Base-by-base conservation (phyloP, 2,888 invertebrate species). In the Panzeria rudis region DNA sequence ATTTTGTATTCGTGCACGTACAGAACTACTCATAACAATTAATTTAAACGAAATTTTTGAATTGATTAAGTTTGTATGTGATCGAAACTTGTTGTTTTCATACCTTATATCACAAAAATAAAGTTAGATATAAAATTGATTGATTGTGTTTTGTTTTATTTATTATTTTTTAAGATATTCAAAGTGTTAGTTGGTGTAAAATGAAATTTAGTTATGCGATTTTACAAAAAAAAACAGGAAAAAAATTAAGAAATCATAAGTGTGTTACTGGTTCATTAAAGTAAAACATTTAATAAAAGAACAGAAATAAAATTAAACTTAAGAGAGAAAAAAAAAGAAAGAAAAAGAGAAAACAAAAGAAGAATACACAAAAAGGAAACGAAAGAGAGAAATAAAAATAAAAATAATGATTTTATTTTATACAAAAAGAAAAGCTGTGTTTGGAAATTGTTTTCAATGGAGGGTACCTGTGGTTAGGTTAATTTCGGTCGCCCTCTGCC, bases 401-500 rank as follows among this genome's bases (percentile, higher is more conserved):
- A 61, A 75, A 73, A 86, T 78, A 76, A 84, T 72, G 83, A 64
- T 77, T 56, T 71, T 52, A 35, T 69, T 80, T 69, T 71, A 68
- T 69, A 75, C 35, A 79, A 78, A 62, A 73, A 79, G 62, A 71
- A 71, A 64, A 83, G 32, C 54, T 73, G 77, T 77, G 76, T 86
- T 85, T 86, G 78, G 86, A 86, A 86, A 86, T 79, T 82, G 80
- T 89, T 90, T 89, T 89, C 90, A 89, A 92, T 92, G 92, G 92
- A 91, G 92, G 93, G 95, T 97, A 98, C 98, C 98, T 97, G 98
- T 98, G 94, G 97, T 96, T 93, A 98, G 96, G 94, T 97, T 96
- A 94, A 97, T 97, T 95, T 97, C 97, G 94, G 96, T 97, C 94
- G 96, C 96, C 94, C 96, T 96, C 95, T 98, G 98, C 93, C 97